A percentile compares a stretch with the other conserved stretches of the same genome.
phyloP scores from a whole-genome alignment of 1,140 invertebrate species.

The Pentalonia nigronervosa region DNA sequence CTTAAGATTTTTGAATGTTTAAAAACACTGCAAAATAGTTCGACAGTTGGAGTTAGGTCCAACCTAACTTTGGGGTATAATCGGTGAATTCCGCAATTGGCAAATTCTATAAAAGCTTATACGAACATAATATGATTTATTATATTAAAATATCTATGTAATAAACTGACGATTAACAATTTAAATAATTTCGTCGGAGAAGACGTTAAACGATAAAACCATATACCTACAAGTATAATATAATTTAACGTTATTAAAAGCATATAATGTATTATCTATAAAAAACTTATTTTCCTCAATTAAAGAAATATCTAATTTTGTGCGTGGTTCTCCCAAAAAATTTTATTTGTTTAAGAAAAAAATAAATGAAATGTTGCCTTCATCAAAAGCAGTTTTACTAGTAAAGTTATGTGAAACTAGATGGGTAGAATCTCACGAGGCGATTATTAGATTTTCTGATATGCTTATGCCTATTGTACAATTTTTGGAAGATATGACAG shows the following conservation, averaged over 20 bases:
- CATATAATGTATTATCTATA: neutral
- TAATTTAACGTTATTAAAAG: neutral
- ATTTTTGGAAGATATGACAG: neutral
- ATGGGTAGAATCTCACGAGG: neutral
- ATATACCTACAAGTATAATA: too few species aligned
- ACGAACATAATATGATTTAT: too few species aligned
- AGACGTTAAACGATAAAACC: too few species aligned
- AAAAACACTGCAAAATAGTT: too few species aligned
- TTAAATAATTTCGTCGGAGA: too few species aligned
- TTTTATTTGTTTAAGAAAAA: conserved; percentile 3
- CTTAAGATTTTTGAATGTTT: too few species aligned
- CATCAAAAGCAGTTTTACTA: neutral
- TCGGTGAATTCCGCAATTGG: too few species aligned
- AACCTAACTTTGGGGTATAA: too few species aligned
- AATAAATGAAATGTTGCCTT: neutral
- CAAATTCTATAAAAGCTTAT: too few species aligned
- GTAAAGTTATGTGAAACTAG: neutral
- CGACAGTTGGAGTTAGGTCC: too few species aligned
- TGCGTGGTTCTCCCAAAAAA: neutral
- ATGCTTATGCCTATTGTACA: neutral
- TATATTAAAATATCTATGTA: too few species aligned
- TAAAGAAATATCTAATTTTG: neutral
- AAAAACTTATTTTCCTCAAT: conserved; percentile 2
- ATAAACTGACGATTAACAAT: too few species aligned
- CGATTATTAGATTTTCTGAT: neutral